Evolutionary conservation across 2,113 vertebrate genomes (phyloP), one percentile per base, ranked within the genome.

Genomic region (Cyprichromis sp.): DNA sequence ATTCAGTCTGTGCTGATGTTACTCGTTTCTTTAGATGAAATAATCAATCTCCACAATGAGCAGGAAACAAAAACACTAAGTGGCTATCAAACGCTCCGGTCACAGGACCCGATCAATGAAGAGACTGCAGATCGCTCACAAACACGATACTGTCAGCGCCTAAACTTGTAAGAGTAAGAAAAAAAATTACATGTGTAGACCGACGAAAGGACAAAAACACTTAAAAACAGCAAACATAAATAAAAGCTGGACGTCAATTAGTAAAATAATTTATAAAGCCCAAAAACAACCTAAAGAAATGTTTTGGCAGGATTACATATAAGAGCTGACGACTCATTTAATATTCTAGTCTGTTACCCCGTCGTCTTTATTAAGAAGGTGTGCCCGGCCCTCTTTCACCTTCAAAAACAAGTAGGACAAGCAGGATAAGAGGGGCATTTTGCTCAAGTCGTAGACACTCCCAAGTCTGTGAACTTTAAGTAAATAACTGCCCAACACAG

Each of bases 141-240:
- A 73, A 5, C 68, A 5, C 1, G 4, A 10, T 1, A 73, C 14
- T 26, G 14, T 47, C 21, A 6, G 38, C 2, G 5, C 66, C 66
- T 26, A 71, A 71, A 26, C 66, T 24, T 45, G n/a, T 71, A 71
- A 42, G 38, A 16, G 0, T 71, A 40, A 42, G n/a, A 24, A 71
- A 40, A 36, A 2, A 71, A 71, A 38, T 68, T 8, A 14, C 63
- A 40, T 9, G 36, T 40, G 66, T 45, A 16, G 38, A 0, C 0
- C 8, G 21, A 45, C 0, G 0, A 9, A 73, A 73, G 68, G 1
- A 47, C 68, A 73, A 0, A 73, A 45, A 45, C 4, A 24, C 40
- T 0, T 45, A 16, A 45, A 26, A 26, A 73, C 38, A 45, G 0
- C 38, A 16, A 45, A 73, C 4, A 26, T 14, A 45, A 45, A 73